These are phyloP conservation scores for Pipistrellus pipistrellus DNA, from an alignment of 2,797 vertebrate genomes.

Conservation along the genomic window DNA sequence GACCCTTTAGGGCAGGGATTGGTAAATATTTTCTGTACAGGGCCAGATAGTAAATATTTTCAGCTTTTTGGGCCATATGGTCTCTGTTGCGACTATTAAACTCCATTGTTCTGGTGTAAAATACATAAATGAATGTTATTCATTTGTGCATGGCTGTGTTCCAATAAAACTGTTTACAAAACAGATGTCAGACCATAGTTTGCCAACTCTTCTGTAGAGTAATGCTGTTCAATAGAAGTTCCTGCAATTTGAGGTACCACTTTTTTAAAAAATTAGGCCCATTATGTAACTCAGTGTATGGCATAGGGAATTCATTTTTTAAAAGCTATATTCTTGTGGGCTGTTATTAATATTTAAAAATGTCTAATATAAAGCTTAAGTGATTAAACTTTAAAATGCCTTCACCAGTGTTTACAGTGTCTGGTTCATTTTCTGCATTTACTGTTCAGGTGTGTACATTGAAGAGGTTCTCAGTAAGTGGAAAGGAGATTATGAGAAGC, in stretches of 20 bases:
- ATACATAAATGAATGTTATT: neutral
- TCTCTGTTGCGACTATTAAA: neutral
- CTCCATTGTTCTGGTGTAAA: neutral
- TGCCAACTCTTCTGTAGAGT: neutral
- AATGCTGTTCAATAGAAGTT: neutral
- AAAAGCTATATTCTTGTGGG: neutral
- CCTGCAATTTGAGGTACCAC: neutral
- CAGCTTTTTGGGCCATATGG: neutral
- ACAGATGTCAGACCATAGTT: neutral
- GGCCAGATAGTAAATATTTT: neutral
- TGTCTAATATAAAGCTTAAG: constrained; percentile 16
- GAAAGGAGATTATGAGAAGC: constrained; percentile 98
- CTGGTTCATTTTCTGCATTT: constrained; percentile 76
- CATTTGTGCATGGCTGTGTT: constrained; percentile 18
- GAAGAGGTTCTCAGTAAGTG: constrained; percentile 98
- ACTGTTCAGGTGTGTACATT: constrained; percentile 94
- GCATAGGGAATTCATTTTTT: neutral
- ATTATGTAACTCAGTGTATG: constrained; percentile 29
- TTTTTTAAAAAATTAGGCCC: neutral
- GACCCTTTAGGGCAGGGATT: neutral
- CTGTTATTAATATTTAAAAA: constrained; percentile 13
- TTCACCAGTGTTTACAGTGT: constrained; percentile 58
- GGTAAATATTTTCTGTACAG: neutral
- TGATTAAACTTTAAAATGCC: constrained; percentile 24
- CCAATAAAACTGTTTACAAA: constrained; percentile 49